Evolutionary conservation across 1,140 invertebrate genomes (phyloP).

Genomic region (Triops cancriformis): DNA sequence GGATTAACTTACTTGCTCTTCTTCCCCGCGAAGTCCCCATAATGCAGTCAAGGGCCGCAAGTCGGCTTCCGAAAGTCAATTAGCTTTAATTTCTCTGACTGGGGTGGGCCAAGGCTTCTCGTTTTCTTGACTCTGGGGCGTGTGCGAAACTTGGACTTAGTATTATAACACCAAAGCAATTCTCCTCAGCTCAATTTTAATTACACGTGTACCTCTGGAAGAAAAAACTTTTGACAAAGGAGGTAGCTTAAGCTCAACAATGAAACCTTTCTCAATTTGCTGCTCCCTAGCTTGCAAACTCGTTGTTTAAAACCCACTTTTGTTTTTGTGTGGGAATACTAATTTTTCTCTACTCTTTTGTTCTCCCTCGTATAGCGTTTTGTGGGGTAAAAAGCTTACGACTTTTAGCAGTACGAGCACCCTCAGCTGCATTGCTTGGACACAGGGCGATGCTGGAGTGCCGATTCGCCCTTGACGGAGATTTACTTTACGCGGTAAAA

Average conservation of each 20-base stretch:
- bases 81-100: constrained; percentile 5
- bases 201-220: not conserved
- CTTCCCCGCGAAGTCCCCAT: constrained; percentile 6
- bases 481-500: constrained; percentile 70
- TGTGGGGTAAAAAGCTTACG: constrained; percentile 4
- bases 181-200: not conserved
- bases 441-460: constrained; percentile 61
- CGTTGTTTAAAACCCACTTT: not conserved
- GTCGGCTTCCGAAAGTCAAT: constrained; percentile 12
- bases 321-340: not conserved
- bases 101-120: not conserved
- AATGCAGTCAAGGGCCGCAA: constrained; percentile 8
- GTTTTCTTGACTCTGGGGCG: not conserved
- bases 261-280: not conserved
- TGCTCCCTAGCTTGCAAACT: no score
- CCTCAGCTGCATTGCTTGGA: constrained; percentile 39
- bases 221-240: not conserved
- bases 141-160: not conserved
- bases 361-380: not conserved
- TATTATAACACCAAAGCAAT: not conserved
- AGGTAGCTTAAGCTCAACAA: not conserved
- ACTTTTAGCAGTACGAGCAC: constrained; percentile 19
- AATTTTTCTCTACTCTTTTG: not conserved
- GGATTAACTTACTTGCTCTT: constrained; percentile 7
- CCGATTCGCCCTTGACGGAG: constrained; percentile 65